These are phyloP conservation scores for Silurus asotus DNA, from an alignment of 2,113 vertebrate species.

Conservation along the genomic window DNA sequence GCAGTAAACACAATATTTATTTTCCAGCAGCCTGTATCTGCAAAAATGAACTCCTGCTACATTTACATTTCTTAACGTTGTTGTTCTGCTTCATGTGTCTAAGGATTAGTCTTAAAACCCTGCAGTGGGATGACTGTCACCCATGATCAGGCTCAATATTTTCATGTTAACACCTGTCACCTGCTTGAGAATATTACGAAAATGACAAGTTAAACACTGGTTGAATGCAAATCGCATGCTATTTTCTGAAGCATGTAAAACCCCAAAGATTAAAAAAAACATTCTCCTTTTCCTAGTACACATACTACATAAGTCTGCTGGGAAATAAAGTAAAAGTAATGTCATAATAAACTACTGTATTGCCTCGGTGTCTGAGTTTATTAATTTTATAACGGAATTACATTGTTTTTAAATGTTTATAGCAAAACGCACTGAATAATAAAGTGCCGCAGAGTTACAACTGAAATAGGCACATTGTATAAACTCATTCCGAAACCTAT, in stretches of 20 bases:
- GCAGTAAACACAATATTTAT: neutral
- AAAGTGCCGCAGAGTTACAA: neutral
- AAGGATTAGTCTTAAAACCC: constrained; percentile 35
- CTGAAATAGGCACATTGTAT: neutral
- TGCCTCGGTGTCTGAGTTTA: neutral
- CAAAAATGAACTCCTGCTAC: neutral
- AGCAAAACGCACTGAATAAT: neutral
- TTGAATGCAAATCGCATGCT: constrained; percentile 28
- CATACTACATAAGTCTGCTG: neutral
- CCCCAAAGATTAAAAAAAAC: constrained; percentile 27
- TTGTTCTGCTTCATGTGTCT: constrained; percentile 11
- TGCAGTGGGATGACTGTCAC: constrained; percentile 23
- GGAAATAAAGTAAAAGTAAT: neutral
- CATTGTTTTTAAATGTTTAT: neutral
- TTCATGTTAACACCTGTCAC: constrained; percentile 29
- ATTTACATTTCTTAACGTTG: neutral
- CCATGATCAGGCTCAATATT: constrained; percentile 24
- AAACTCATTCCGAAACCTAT: neutral
- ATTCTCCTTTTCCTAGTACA: neutral
- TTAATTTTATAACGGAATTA: neutral
- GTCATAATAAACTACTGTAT: neutral
- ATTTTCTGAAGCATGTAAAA: constrained; percentile 25
- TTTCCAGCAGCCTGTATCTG: neutral
- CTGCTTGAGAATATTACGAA: constrained; percentile 10
- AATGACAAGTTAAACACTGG: neutral